phyloP scores from a whole-genome alignment of 2,888 invertebrate species.

The Alcis repandata region DNA sequence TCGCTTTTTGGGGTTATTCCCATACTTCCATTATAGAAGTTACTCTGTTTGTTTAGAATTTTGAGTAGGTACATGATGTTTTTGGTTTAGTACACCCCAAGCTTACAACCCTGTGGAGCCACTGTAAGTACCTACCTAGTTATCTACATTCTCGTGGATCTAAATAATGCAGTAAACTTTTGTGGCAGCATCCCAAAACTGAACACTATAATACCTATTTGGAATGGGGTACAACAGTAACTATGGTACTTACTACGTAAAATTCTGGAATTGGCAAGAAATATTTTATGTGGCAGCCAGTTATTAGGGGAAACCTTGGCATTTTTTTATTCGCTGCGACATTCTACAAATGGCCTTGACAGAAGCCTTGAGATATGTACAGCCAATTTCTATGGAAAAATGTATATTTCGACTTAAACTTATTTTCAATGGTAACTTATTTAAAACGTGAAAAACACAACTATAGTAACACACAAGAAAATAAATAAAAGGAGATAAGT shows the following conservation, averaged over 20 bases:
- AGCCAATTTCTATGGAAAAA: not conserved
- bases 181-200: conserved; percentile 14
- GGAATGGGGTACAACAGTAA: not conserved
- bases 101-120: no score
- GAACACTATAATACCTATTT: conserved; percentile 3
- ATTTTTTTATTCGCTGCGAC: not conserved
- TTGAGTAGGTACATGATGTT: no score
- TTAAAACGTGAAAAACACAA: no score
- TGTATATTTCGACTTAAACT: not conserved
- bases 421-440: no score
- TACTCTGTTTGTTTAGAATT: no score
- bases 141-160: not conserved
- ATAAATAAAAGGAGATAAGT: no score
- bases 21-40: no score
- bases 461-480: no score
- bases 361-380: not conserved
- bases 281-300: not conserved
- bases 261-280: conserved; percentile 2
- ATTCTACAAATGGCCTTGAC: conserved; percentile 4
- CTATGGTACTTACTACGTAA: no score
- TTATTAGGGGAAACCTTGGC: not conserved
- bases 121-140: no score
- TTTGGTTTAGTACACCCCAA: no score
- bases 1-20: no score
- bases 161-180: conserved; percentile 7